phyloP scores from a whole-genome alignment of 2,888 invertebrate genomes.

The Mythimna lalbum region DNA sequence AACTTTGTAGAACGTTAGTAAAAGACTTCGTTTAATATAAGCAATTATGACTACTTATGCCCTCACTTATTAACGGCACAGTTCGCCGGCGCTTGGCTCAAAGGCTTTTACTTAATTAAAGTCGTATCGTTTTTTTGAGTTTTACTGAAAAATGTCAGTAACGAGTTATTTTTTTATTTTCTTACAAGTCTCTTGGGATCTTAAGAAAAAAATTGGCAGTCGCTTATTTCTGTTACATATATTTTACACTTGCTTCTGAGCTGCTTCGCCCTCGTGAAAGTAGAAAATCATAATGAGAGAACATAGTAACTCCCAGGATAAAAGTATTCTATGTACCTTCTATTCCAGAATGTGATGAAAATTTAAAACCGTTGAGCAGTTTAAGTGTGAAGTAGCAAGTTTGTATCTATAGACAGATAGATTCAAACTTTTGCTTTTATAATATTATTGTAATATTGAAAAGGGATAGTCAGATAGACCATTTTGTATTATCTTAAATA shows the following conservation, averaged over 20 bases:
- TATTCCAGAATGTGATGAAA: too few species aligned
- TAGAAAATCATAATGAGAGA: too few species aligned
- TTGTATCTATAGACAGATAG: too few species aligned
- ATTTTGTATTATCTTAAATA: neutral
- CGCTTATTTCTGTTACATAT: neutral
- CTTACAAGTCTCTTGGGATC: conserved; percentile 8
- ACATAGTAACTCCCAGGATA: too few species aligned
- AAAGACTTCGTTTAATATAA: conserved; percentile 35
- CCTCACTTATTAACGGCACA: conserved; percentile 25
- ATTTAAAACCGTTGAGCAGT: too few species aligned
- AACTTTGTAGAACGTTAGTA: conserved; percentile 12
- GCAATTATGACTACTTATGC: conserved; percentile 44
- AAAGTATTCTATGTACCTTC: too few species aligned
- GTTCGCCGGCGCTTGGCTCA: conserved; percentile 20
- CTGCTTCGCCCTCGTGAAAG: too few species aligned
- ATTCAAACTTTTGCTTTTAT: too few species aligned
- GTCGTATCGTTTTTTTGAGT: conserved; percentile 25
- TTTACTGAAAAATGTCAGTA: conserved; percentile 24
- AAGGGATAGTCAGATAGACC: neutral
- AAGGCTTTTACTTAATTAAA: conserved; percentile 48
- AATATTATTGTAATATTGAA: too few species aligned
- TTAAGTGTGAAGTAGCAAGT: too few species aligned
- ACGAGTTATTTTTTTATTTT: conserved; percentile 28
- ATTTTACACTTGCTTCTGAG: neutral
- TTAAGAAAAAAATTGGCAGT: conserved; percentile 1